Evolutionary conservation across 2,113 vertebrate genomes (phyloP).

Genomic region (Laticauda colubrina): DNA sequence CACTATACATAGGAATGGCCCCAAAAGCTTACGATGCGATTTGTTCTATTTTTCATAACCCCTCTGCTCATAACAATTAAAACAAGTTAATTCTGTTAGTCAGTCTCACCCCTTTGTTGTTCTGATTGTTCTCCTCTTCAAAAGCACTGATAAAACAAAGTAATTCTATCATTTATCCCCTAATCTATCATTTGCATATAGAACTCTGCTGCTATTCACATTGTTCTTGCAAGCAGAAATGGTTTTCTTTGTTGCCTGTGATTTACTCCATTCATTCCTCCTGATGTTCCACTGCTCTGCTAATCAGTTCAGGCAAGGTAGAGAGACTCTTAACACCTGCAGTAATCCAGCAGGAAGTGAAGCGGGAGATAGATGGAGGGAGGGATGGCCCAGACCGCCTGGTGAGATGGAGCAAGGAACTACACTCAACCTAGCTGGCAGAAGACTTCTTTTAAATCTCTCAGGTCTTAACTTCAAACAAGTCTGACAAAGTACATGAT

Average conservation of each 20-base stretch:
- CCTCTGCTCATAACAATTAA: background rate
- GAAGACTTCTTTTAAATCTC: constrained; percentile 32
- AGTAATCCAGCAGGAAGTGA: constrained; percentile 30
- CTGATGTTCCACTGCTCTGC: constrained; percentile 19
- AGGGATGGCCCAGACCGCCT: constrained; percentile 27
- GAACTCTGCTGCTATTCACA: constrained; percentile 43
- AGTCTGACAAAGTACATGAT: constrained; percentile 31
- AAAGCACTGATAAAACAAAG: constrained; percentile 24
- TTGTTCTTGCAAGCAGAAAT: constrained; percentile 31
- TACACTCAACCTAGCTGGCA: constrained; percentile 33
- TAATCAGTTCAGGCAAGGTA: constrained; percentile 49
- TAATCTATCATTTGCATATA: constrained; percentile 33
- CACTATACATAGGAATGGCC: background rate
- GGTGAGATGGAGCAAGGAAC: constrained; percentile 34
- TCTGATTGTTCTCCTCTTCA: constrained; percentile 12
- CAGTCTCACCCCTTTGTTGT: constrained; percentile 16
- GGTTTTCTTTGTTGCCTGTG: constrained; percentile 29
- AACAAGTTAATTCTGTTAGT: background rate
- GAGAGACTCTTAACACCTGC: constrained; percentile 41
- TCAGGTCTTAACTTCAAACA: constrained; percentile 23
- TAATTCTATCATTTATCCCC: constrained; percentile 28
- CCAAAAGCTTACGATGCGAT: background rate
- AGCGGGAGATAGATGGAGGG: constrained; percentile 14
- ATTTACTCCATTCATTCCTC: constrained; percentile 56
- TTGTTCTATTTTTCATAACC: constrained; percentile 4